Conservation (phyloP, 2,888 invertebrate genomes). For the Parochlus steinenii region DNA sequence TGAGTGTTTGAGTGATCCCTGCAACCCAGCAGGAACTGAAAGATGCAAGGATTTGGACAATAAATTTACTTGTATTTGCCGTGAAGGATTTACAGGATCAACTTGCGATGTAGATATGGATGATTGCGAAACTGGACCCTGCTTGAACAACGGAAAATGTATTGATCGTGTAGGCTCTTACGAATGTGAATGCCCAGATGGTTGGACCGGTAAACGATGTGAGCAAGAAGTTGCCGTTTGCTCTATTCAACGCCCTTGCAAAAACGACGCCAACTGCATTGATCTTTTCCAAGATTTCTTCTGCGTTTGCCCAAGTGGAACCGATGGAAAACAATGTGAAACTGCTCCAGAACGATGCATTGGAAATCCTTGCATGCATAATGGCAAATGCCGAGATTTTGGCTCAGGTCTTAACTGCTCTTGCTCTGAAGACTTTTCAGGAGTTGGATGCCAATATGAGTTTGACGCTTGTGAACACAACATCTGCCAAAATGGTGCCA, state of each 20-base stretch:
- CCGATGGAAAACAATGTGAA: slow-evolving; percentile 93
- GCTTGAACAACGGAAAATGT: slow-evolving; percentile 78
- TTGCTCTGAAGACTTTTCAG: slow-evolving; percentile 70
- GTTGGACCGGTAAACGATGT: slow-evolving; percentile 76
- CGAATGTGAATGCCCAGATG: slow-evolving; percentile 64
- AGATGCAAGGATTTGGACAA: slow-evolving; percentile 79
- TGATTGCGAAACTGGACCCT: slow-evolving; percentile 72
- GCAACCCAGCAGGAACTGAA: slow-evolving; percentile 78
- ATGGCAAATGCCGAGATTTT: slow-evolving; percentile 88
- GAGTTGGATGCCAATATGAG: slow-evolving; percentile 85
- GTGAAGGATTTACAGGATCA: slow-evolving; percentile 71
- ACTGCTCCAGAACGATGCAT: slow-evolving; percentile 90
- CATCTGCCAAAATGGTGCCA: slow-evolving; percentile 86
- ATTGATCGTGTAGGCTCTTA: slow-evolving; percentile 72
- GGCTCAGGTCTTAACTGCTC: slow-evolving; percentile 90
- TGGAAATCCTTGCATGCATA: slow-evolving; percentile 87
- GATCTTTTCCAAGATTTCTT: slow-evolving; percentile 61
- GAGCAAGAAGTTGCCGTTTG: slow-evolving; percentile 81
- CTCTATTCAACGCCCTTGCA: slow-evolving; percentile 61
- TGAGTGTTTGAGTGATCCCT: slow-evolving; percentile 81
- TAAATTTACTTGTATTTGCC: slow-evolving; percentile 73
- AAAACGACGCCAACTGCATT: slow-evolving; percentile 83
- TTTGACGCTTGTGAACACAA: slow-evolving; percentile 82
- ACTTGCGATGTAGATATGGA: slow-evolving; percentile 75
- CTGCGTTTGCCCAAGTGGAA: slow-evolving; percentile 70